These are phyloP conservation scores for Saccostrea echinata DNA, from an alignment of 1,140 invertebrate species.

Conservation along the genomic window DNA sequence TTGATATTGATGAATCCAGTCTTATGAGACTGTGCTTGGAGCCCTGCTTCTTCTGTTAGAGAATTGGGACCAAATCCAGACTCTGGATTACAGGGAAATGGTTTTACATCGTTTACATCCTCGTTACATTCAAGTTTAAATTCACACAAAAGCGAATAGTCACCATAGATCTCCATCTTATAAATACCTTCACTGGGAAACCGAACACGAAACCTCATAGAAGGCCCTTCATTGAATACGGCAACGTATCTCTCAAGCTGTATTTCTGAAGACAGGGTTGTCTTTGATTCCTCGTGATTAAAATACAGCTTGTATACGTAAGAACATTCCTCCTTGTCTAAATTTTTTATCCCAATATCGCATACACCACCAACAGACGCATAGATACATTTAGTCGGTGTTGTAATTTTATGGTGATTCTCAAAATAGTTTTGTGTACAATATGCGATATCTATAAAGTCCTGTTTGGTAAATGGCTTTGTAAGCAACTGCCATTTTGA, in stretches of 20 bases:
- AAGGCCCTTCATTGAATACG: constrained; percentile 35
- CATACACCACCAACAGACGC: constrained; percentile 38
- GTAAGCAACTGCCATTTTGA: constrained; percentile 69
- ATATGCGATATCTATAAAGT: constrained; percentile 51
- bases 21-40: constrained; percentile 43
- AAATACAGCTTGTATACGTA: constrained; percentile 44
- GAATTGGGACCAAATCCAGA: background rate
- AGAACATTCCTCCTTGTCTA: background rate
- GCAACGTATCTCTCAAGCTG: constrained; percentile 47
- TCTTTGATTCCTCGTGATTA: constrained; percentile 46
- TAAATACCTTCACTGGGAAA: constrained; percentile 52
- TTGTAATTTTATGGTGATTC: constrained; percentile 52
- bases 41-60: constrained; percentile 39
- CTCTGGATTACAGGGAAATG: constrained; percentile 48
- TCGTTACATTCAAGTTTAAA: constrained; percentile 58
- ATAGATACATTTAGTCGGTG: constrained; percentile 41
- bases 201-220: constrained; percentile 37
- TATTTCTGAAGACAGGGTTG: constrained; percentile 30
- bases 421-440: constrained; percentile 51
- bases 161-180: constrained; percentile 49
- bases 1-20: constrained; percentile 39
- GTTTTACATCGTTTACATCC: constrained; percentile 41
- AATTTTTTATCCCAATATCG: constrained; percentile 35
- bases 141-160: constrained; percentile 38
- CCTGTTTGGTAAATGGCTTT: constrained; percentile 59